A percentile compares a stretch with the other conserved stretches of the same genome.
Evolutionary conservation across 2,797 vertebrate species (phyloP).

Genomic region (Euphonia xanthogaster): DNA sequence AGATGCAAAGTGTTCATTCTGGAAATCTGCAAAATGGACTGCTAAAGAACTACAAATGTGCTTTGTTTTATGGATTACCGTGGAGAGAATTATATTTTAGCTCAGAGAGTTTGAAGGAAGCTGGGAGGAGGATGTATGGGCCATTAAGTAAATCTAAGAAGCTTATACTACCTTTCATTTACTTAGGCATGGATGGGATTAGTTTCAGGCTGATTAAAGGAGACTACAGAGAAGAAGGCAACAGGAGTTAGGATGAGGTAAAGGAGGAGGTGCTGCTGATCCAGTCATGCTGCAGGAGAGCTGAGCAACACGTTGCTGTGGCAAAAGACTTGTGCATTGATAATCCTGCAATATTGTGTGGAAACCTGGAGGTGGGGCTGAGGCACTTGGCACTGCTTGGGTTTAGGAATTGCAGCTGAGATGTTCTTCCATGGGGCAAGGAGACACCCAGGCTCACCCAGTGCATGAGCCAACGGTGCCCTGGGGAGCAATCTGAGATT

Average conservation of each 20-base stretch:
- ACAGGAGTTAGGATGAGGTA: background rate
- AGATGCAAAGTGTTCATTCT: background rate
- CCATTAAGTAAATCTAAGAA: background rate
- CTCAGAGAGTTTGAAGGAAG: background rate
- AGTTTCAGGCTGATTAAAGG: background rate
- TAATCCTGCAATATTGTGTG: background rate
- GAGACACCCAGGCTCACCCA: background rate
- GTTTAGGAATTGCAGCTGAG: background rate
- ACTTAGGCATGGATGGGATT: background rate
- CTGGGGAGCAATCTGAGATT: background rate
- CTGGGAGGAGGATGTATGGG: background rate
- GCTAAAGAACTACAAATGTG: background rate
- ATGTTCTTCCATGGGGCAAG: fast-evolving
- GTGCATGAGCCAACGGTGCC: background rate
- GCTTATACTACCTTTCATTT: background rate
- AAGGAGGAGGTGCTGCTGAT: background rate
- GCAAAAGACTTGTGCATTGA: background rate
- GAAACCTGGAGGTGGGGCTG: background rate
- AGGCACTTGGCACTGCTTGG: background rate
- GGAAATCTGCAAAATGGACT: background rate
- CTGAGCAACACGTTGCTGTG: background rate
- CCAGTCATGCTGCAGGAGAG: background rate
- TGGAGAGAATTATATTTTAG: background rate
- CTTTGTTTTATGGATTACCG: background rate
- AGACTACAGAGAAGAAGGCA: background rate